Base-by-base conservation (phyloP, 53 echinoderm and acorn worm genomes). In the Holothuria leucospilota region DNA sequence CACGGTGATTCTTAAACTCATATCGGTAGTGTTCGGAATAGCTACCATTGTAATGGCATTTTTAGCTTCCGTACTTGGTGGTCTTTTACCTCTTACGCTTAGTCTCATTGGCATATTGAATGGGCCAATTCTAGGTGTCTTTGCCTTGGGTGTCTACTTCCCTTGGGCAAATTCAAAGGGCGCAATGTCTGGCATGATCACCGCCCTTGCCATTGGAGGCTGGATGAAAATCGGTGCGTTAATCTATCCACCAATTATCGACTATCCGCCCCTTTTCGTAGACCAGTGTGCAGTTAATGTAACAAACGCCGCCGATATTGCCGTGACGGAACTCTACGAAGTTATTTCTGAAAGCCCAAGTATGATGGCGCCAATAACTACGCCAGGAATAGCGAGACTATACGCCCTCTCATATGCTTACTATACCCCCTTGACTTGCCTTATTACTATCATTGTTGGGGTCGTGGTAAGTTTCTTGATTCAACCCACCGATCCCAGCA, bases 81-180 rank as follows among this genome's bases (percentile, higher is more conserved):
- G 84, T 10, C n/a, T 83, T 7, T 66, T 83, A 28, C 68, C 65
- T 2, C 41, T 83, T 8, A 66, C 39, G 40, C 28, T 83, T 11
- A 83, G 84, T 39, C 68, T 83, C 9, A 46, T 66, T 42, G 84
- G 84, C 39, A 83, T 83, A 20, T 67, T 83, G 29, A 83, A 83
- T 29, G 84, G 84, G 2, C 84, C 84, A 10, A 83, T 83, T 38
- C 84, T 83, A 6, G 84, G 84, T 2, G 84, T 83, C 5, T 83
- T 83, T 24, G 49, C 49, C 2, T 40, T 83, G 14, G 84, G 84
- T 16, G 34, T 83, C 15, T 83, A 83, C 20, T 67, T 83, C 27
- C 84, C 84, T 14, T 39, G 84, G 67, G 65, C 65, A 13, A 83
- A 83, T 40, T 83, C 84, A 21, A 83, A 40, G 38, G 84, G 84